Base-by-base conservation (phyloP, 1,140 invertebrate genomes). In the Rhynchophorus ferrugineus region DNA sequence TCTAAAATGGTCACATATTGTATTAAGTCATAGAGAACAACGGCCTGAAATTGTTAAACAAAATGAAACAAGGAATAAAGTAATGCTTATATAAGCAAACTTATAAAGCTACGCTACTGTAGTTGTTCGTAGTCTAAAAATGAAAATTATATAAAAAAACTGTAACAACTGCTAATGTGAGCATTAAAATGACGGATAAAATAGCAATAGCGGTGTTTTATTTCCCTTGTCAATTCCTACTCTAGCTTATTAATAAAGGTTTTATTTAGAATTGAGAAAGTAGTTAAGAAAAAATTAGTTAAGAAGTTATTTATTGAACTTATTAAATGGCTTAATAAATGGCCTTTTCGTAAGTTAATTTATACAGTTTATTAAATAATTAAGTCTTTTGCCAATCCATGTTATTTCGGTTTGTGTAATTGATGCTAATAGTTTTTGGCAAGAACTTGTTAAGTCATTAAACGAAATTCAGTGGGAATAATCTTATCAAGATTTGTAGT, bases 111-210 rank as follows among this genome's bases (percentile, higher is more conserved):
- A n/a, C 35, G 21, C 18, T 21, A 33, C 45, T 38, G 35, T 46
- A 13, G 50, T 52, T 52, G 44, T 52, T 52, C 44, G 50, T 52
- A 52, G 50, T 52, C 34, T 24, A 38, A 37, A 39, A 44, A 52
- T 29, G 24, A 29, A 6, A 37, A 38, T 21, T 16, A 47, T 47
- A 18, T 29, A 22, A 44, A 34, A 33, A 45, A 54, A 46, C 52
- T 66, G 63, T 64, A 64, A 62, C 63, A 65, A 63, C 62, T 59
- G 62, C 64, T 66, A 62, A 58, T 66, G 64, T 66, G 64, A 66
- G 64, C 64, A 66, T 66, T 66, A 66, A n/a, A 66, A 66, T 60
- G 56, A 62, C 50, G 53, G 42, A 49, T 47, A 55, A 55, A 39
- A 20, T 33, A 49, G 22, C n/a, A 16, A 35, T 44, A 13, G 36